Conservation (phyloP, 2,113 vertebrate genomes). For the Chunga burmeisteri region DNA sequence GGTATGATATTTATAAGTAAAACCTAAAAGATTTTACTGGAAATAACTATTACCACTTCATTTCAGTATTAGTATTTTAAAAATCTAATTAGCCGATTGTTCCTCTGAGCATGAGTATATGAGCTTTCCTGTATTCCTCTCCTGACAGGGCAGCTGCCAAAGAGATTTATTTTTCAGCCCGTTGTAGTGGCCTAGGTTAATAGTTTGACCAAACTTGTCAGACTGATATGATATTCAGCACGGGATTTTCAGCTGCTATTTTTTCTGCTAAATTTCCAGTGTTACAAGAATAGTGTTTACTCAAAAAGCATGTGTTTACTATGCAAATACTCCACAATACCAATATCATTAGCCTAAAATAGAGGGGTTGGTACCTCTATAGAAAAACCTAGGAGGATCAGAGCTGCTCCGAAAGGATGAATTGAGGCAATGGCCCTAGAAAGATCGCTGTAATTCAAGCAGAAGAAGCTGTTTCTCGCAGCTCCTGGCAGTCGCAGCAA, state of each 20-base stretch:
- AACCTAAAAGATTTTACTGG: not conserved
- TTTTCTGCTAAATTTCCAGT: conserved; percentile 33
- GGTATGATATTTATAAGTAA: not conserved
- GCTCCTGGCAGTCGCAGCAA: not conserved
- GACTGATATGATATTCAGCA: not conserved
- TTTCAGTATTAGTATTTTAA: not conserved
- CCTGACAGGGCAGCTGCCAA: not conserved
- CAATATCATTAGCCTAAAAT: not conserved
- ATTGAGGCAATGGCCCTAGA: not conserved
- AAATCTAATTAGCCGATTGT: not conserved
- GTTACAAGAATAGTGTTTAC: not conserved
- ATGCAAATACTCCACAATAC: not conserved
- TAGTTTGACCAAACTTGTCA: conserved; percentile 36
- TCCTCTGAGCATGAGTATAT: not conserved
- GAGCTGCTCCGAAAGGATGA: not conserved
- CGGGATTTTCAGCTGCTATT: conserved; percentile 6
- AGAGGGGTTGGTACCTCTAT: not conserved
- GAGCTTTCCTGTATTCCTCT: not conserved
- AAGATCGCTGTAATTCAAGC: not conserved
- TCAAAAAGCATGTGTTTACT: not conserved
- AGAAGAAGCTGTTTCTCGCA: not conserved
- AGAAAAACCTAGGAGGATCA: not conserved
- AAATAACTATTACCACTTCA: not conserved
- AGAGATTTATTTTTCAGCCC: not conserved
- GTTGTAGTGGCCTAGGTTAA: not conserved